phyloP scores from a whole-genome alignment of 2,888 invertebrate species.

The Pycnomerus fuliginosus region DNA sequence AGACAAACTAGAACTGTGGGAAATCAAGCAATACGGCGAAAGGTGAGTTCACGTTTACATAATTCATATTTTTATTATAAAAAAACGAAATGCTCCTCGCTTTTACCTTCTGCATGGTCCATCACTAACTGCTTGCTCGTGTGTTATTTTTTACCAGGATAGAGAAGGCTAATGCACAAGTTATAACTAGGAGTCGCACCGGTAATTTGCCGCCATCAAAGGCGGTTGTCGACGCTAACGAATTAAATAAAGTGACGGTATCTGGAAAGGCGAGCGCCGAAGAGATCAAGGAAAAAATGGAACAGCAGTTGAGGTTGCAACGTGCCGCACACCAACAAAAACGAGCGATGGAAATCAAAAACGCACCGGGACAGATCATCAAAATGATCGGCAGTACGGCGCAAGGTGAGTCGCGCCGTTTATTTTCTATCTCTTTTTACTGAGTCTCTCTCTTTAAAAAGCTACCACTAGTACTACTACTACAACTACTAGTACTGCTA shows the following conservation, averaged over 20 bases:
- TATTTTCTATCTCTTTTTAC: conserved; percentile 10
- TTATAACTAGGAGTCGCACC: conserved; percentile 79
- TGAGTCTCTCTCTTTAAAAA: conserved; percentile 35
- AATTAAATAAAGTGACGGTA: conserved; percentile 51
- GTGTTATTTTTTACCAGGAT: conserved; percentile 56
- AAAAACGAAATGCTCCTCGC: neutral
- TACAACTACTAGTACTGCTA: conserved; percentile 46
- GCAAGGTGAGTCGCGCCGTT: conserved; percentile 55
- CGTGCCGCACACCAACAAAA: conserved; percentile 89
- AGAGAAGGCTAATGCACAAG: conserved; percentile 71
- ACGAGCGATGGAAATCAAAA: conserved; percentile 65
- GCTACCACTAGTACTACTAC: conserved; percentile 45
- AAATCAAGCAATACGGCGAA: conserved; percentile 91
- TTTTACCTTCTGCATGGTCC: conserved; percentile 18
- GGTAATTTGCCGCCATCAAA: conserved; percentile 64
- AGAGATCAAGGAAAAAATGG: conserved; percentile 87
- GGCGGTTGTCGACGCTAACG: conserved; percentile 41
- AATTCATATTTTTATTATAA: no score
- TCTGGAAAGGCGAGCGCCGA: conserved; percentile 65
- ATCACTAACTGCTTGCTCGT: conserved; percentile 41
- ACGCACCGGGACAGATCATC: conserved; percentile 53
- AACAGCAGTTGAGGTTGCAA: conserved; percentile 85
- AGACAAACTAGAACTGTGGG: conserved; percentile 94
- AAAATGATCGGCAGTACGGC: conserved; percentile 58
- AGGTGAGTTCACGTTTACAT: conserved; percentile 56